A percentile compares a stretch with the other conserved stretches of the same genome.
These are phyloP conservation scores for Poeciliopsis gracilis DNA, from an alignment of 2,797 vertebrate genomes.

Conservation along the genomic window DNA sequence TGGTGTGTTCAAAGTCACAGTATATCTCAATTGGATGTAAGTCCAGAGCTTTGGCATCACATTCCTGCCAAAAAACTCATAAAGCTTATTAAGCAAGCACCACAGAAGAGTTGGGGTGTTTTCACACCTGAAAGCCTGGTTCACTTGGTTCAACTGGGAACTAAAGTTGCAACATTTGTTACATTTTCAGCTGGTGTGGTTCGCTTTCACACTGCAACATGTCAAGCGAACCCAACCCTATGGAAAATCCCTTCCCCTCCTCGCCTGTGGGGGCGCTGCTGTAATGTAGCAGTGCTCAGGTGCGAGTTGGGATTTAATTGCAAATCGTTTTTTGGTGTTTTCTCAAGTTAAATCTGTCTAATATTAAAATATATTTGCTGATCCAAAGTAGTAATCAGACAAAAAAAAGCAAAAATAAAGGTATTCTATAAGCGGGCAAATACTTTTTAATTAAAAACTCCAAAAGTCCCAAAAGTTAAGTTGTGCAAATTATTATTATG, in stretches of 20 bases:
- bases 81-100: not conserved
- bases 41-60: not conserved
- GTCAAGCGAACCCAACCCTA: not conserved
- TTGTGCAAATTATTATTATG: not conserved
- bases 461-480: not conserved
- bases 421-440: not conserved
- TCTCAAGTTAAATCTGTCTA: not conserved
- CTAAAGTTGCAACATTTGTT: not conserved
- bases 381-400: not conserved
- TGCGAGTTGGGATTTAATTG: not conserved
- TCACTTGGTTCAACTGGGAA: not conserved
- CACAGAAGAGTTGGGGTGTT: not conserved
- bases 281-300: not conserved
- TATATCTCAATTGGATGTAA: not conserved
- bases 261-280: no score
- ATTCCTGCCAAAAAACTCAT: not conserved
- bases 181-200: not conserved
- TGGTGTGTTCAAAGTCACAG: not conserved
- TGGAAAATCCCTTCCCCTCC: no score
- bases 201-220: not conserved
- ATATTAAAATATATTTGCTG: not conserved
- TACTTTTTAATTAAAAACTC: not conserved
- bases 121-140: not conserved
- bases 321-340: not conserved
- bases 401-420: not conserved